phyloP scores from a whole-genome alignment of 2,113 vertebrate species.

The Sebastes schlegelii region DNA sequence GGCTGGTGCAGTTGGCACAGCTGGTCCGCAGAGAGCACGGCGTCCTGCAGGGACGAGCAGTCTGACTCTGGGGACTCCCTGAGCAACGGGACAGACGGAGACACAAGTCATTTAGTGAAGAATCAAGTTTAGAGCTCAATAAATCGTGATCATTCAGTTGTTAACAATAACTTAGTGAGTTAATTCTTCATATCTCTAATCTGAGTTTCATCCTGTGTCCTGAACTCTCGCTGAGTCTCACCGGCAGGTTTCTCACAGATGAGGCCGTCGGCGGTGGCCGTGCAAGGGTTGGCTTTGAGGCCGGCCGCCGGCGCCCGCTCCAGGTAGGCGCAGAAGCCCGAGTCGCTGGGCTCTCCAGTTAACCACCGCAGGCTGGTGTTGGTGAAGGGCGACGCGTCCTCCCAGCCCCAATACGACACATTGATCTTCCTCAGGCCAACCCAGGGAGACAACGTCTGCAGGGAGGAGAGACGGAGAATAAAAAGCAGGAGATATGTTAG shows the following conservation, averaged over 20 bases:
- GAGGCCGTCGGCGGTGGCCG: conserved; percentile 90
- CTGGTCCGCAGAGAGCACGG: conserved; percentile 89
- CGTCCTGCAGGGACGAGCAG: conserved; percentile 90
- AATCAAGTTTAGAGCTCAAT: no score
- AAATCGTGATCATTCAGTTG: no score
- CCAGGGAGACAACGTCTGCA: conserved; percentile 92
- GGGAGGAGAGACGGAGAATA: no score
- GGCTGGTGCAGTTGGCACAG: conserved; percentile 94
- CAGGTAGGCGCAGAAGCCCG: conserved; percentile 94
- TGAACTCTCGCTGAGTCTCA: conserved; percentile 32
- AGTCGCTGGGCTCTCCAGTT: conserved; percentile 90
- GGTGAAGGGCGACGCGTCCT: conserved; percentile 92
- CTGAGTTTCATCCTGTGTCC: background rate
- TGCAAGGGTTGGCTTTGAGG: conserved; percentile 92
- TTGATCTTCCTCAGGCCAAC: conserved; percentile 96
- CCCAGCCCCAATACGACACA: conserved; percentile 97
- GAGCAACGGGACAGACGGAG: background rate
- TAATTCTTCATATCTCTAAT: background rate
- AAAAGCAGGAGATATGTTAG: background rate
- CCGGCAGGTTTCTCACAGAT: conserved; percentile 92
- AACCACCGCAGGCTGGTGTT: conserved; percentile 91
- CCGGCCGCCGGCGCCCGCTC: conserved; percentile 81
- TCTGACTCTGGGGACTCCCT: conserved; percentile 91
- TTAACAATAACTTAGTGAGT: no score
- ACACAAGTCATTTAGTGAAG: no score